Base-by-base conservation (phyloP, 2,888 invertebrate genomes). In the Synanthedon myopaeformis region DNA sequence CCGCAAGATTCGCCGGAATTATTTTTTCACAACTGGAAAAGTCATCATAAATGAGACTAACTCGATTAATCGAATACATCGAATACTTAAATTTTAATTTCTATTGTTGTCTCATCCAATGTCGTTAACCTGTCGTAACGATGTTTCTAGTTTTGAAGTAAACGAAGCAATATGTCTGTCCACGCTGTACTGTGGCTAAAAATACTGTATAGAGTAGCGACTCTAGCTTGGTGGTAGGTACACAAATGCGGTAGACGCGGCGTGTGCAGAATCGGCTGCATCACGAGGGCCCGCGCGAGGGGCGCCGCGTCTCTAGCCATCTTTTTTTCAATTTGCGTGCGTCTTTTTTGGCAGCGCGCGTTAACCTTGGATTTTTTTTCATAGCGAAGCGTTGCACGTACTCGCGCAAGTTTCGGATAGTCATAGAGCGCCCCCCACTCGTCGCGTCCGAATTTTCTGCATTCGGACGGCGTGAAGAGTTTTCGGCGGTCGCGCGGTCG, bases 311-410 rank as follows among this genome's bases (percentile, higher is more conserved):
- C 76, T 81, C 82, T 82, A 79, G 80, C 82, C 79, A 76, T 82
- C 82, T 80, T 84, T 82, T 82, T 69, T 84, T 79, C 76, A 82
- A 84, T 83, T 82, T 80, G 86, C 81, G 83, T 83, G 83, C 82
- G 86, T 86, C 87, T 87, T 87, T 86, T 87, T 87, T 84, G 87
- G 86, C 86, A 85, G 74, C 85, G 84, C 82, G 82, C 77, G 80
- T 79, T 86, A 85, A 85, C 86, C 87, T 87, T 87, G 87, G 81
- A 79, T 80, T 86, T 87, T 35, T 35, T 82, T 82, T 82, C 84
- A 84, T 83, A 84, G 82, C 80, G 77, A 81, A 82, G 83, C 84
- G 83, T 70, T 82, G 87, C 86, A 86, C 84, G 86, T 86, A 85
- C 82, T 67, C 83, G 80, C 82, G 70, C 82, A 80, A 81, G 81